These are phyloP conservation scores for Anableps anableps DNA, from an alignment of 2,797 vertebrate genomes.

Conservation along the genomic window DNA sequence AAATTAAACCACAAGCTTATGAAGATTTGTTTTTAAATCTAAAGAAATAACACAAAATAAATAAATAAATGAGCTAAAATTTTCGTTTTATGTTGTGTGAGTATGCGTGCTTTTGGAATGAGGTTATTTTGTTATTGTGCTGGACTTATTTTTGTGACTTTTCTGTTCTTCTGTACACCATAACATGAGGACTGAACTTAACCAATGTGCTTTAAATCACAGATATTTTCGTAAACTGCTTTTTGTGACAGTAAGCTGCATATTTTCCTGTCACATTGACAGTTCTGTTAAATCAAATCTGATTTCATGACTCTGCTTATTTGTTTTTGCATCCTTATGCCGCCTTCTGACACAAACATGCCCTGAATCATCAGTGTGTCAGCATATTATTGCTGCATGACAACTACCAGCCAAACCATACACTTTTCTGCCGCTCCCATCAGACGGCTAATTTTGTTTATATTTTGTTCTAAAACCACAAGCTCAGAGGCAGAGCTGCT, in stretches of 20 bases:
- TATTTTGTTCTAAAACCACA: not conserved
- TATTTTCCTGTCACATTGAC: not conserved
- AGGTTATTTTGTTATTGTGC: not conserved
- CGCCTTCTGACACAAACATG: not conserved
- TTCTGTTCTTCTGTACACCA: not conserved
- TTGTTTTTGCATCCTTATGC: not conserved
- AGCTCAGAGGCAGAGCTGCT: slow-evolving; percentile 3
- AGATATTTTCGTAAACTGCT: not conserved
- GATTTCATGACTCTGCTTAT: not conserved
- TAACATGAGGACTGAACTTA: not conserved
- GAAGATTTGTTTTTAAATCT: too few relatives aligned
- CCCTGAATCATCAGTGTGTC: slow-evolving; percentile 14
- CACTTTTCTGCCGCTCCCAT: not conserved
- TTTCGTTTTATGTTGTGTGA: too few relatives aligned
- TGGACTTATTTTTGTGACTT: not conserved
- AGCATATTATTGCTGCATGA: slow-evolving; percentile 47
- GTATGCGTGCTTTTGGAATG: not conserved
- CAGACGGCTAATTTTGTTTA: not conserved
- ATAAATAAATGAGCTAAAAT: too few relatives aligned
- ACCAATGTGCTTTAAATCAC: not conserved
- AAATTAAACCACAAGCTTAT: too few relatives aligned
- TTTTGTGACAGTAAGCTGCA: not conserved
- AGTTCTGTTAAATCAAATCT: not conserved
- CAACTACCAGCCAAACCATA: slow-evolving; percentile 39
- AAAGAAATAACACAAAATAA: too few relatives aligned